Evolutionary conservation across 2,888 invertebrate species (phyloP).

Genomic region (Tortrix viridana): DNA sequence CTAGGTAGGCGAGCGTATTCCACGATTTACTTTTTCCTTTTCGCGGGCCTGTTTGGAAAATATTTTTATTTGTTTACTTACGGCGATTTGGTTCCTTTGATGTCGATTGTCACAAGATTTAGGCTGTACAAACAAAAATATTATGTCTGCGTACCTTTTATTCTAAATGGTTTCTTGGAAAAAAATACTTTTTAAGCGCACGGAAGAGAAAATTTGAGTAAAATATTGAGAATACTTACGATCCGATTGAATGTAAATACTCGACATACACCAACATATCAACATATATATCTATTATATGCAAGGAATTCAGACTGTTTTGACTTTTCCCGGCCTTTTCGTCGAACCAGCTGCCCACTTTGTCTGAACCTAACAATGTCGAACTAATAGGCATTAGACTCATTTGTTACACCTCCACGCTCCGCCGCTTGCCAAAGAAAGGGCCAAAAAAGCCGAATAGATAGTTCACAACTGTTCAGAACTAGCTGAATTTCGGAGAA

Average conservation of each 20-base stretch:
- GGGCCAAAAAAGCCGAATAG: slow-evolving; percentile 65
- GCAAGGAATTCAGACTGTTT: slow-evolving; percentile 48
- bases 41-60: slow-evolving; percentile 70
- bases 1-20: slow-evolving; percentile 70
- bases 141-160: slow-evolving; percentile 57
- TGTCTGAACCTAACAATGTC: slow-evolving; percentile 77
- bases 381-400: slow-evolving; percentile 78
- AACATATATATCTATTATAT: slow-evolving; percentile 39
- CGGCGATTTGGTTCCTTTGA: slow-evolving; percentile 78
- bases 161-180: slow-evolving; percentile 45
- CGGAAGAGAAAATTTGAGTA: background rate
- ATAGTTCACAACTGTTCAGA: slow-evolving; percentile 56
- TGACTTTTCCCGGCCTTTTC: slow-evolving; percentile 63
- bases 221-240: no score
- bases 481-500: slow-evolving; percentile 25
- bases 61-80: slow-evolving; percentile 79
- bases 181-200: slow-evolving; percentile 3
- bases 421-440: slow-evolving; percentile 67
- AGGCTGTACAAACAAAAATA: slow-evolving; percentile 63
- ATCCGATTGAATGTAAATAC: no score
- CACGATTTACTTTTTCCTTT: slow-evolving; percentile 75
- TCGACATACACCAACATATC: no score
- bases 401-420: slow-evolving; percentile 76
- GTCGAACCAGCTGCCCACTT: slow-evolving; percentile 66
- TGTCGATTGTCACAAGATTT: slow-evolving; percentile 71